Base-by-base conservation (phyloP, 2,888 invertebrate genomes). In the Pegoplata infirma region DNA sequence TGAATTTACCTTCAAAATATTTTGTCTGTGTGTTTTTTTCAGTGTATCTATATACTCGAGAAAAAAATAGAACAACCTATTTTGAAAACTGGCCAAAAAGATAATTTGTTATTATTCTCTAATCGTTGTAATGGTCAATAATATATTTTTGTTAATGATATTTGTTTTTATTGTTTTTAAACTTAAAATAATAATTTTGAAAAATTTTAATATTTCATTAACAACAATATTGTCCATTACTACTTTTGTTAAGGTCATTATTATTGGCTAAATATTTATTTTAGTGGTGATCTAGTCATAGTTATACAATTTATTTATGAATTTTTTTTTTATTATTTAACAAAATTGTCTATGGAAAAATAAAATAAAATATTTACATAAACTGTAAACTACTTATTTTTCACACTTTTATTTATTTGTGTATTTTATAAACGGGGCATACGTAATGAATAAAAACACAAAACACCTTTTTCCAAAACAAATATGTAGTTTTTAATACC, bases 171-270 rank as follows among this genome's bases (percentile, higher is more conserved):
- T n/a, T n/a, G n/a, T n/a, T n/a, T n/a, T n/a, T n/a, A n/a, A n/a
- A n/a, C n/a, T n/a, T 32, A 32, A 10, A 10, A 23, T 32, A 32
- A 32, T 2, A 7, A 21, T 23, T 23, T 23, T 23, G n/a, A n/a
- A n/a, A n/a, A n/a, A n/a, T 32, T 25, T 53, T 32, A 49, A 44
- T 16, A 58, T 25, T 58, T 58, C 46, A 74, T 74, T 74, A 67
- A 47, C 51, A 58, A 55, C 23, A 74, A 36, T 8, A 59, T 23
- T 51, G 47, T 56, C 46, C 46, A 74, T 67, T 74, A 47, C 17
- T n/a, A 58, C n/a, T n/a, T n/a, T 51, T 74, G 66, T 67, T 59
- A 59, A 74, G 73, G 73, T 66, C 59, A 47, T 61, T 74, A 47
- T 47, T 46, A 47, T 47, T 46, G 25, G 8, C 23, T 25, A 66